Evolutionary conservation across 1,140 invertebrate species (phyloP).

Genomic region (Anoplolepis gracilipes): DNA sequence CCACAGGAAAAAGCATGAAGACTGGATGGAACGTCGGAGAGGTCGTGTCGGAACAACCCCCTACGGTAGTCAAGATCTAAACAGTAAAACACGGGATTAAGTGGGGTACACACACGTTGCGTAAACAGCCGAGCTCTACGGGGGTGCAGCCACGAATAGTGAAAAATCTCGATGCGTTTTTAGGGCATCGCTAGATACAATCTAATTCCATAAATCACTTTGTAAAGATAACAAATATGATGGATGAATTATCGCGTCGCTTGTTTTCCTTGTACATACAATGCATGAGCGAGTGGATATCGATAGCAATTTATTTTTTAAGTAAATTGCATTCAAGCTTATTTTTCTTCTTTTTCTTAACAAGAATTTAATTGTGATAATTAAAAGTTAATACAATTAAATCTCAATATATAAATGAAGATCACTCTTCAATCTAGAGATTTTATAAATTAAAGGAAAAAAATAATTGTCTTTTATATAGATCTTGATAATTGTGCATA

Average conservation of each 20-base stretch:
- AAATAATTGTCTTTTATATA: neutral
- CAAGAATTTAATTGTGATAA: neutral
- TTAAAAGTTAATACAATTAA: neutral
- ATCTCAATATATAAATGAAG: neutral
- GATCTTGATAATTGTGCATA: too few relatives aligned
- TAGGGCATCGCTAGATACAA: neutral
- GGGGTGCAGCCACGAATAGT: conserved; percentile 60
- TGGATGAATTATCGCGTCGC: conserved; percentile 8
- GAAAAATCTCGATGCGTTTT: conserved; percentile 68
- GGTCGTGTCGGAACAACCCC: conserved; percentile 73
- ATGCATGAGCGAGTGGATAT: neutral
- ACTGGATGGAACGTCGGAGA: conserved; percentile 60
- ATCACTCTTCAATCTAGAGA: neutral
- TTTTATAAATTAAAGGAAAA: conserved; percentile 5
- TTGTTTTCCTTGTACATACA: neutral
- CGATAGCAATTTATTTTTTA: neutral
- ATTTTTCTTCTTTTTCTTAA: neutral
- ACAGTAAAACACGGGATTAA: conserved; percentile 77
- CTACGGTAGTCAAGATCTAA: conserved; percentile 77
- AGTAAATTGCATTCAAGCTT: neutral
- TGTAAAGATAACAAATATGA: conserved; percentile 10
- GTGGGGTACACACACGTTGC: conserved; percentile 72
- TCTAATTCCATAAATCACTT: conserved; percentile 48
- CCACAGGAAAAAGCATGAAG: conserved; percentile 46
- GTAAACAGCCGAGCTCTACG: conserved; percentile 70